phyloP scores from a whole-genome alignment of 2,888 invertebrate species.

The Eremobia ochroleuca region DNA sequence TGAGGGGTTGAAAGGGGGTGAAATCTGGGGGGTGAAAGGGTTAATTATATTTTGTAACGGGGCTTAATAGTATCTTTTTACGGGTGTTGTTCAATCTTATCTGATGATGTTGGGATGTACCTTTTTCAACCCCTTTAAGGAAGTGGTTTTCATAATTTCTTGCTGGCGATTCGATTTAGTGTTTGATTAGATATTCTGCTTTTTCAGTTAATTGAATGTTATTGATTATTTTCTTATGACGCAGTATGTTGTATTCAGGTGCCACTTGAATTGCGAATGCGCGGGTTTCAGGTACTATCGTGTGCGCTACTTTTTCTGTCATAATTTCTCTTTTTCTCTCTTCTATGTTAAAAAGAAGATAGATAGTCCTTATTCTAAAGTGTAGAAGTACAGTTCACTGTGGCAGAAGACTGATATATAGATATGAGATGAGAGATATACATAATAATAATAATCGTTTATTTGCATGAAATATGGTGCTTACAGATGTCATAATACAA shows the following conservation, averaged over 20 bases:
- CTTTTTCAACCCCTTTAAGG: slow-evolving; percentile 16
- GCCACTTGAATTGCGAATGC: neutral
- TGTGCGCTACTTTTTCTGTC: too few species aligned
- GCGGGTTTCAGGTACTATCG: neutral
- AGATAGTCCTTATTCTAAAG: too few species aligned
- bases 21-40: slow-evolving; percentile 56
- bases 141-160: slow-evolving; percentile 39
- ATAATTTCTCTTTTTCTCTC: too few species aligned
- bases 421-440: too few species aligned
- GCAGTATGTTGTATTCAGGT: neutral
- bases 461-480: too few species aligned
- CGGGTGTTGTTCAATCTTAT: slow-evolving; percentile 63
- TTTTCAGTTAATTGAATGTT: slow-evolving; percentile 21
- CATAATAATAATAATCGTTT: too few species aligned
- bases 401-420: too few species aligned
- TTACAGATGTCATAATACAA: too few species aligned
- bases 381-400: too few species aligned
- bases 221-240: neutral
- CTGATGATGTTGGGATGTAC: slow-evolving; percentile 35
- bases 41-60: slow-evolving; percentile 69
- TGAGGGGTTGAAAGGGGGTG: slow-evolving; percentile 28
- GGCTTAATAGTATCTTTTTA: slow-evolving; percentile 67
- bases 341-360: too few species aligned
- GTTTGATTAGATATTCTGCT: slow-evolving; percentile 21
- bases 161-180: slow-evolving; percentile 1